phyloP scores from a whole-genome alignment of 2,113 vertebrate species.

The Eidolon helvum region DNA sequence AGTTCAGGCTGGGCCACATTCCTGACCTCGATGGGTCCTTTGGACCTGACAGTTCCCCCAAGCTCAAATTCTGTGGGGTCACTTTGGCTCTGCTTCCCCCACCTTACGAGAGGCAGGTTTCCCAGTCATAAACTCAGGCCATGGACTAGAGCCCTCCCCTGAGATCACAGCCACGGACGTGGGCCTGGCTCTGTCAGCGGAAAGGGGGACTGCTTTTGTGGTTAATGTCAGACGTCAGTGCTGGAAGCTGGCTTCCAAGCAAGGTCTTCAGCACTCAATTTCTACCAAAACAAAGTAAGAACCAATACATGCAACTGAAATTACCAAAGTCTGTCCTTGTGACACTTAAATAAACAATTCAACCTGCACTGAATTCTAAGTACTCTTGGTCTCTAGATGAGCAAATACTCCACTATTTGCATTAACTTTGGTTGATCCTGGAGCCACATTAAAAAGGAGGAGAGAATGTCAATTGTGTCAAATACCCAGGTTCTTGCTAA shows the following conservation, averaged over 20 bases:
- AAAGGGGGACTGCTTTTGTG: constrained; percentile 32
- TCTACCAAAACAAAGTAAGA: constrained; percentile 55
- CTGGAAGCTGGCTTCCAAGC: constrained; percentile 57
- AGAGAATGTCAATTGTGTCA: constrained; percentile 14
- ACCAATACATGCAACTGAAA: constrained; percentile 53
- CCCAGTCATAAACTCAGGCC: neutral
- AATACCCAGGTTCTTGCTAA: neutral
- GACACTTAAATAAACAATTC: constrained; percentile 4
- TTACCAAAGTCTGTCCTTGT: constrained; percentile 36
- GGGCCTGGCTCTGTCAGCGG: neutral
- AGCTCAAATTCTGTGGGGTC: constrained; percentile 6
- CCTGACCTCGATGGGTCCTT: constrained; percentile 11
- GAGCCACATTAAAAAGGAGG: constrained; percentile 25
- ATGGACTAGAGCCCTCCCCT: constrained; percentile 37
- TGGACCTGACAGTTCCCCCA: neutral
- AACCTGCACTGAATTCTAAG: constrained; percentile 64
- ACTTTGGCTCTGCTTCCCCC: neutral
- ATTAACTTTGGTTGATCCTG: constrained; percentile 30
- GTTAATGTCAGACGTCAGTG: constrained; percentile 65
- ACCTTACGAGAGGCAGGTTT: constrained; percentile 31
- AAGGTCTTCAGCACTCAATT: constrained; percentile 40
- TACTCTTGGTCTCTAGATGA: constrained; percentile 22
- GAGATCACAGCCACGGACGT: constrained; percentile 51
- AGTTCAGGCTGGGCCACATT: neutral
- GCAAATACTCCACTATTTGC: constrained; percentile 40